phyloP scores from a whole-genome alignment of 2,113 vertebrate genomes.

The Thunnus thynnus region DNA sequence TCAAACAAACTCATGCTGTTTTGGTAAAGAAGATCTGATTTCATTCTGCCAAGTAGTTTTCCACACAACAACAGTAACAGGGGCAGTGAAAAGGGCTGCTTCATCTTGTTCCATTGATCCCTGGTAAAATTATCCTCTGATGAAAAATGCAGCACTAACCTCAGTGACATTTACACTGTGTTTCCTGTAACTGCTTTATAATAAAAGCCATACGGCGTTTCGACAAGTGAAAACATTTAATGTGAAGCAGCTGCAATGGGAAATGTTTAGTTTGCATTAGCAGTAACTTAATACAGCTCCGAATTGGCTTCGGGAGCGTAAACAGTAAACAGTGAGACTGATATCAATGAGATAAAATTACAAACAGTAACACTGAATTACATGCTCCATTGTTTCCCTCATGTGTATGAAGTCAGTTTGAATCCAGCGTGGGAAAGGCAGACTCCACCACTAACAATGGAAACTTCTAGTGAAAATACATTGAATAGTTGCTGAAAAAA shows the following conservation, averaged over 20 bases:
- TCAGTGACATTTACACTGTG: background rate
- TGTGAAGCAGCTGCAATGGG: background rate
- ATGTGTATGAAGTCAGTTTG: too few species aligned
- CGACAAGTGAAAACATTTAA: background rate
- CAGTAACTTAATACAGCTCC: background rate
- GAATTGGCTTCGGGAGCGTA: too few species aligned
- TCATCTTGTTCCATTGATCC: too few species aligned
- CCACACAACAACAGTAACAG: too few species aligned
- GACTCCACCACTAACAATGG: background rate
- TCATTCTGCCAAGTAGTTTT: too few species aligned
- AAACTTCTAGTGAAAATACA: background rate
- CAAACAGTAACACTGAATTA: constrained; percentile 18
- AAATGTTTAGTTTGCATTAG: background rate
- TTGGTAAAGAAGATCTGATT: too few species aligned
- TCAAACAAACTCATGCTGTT: too few species aligned
- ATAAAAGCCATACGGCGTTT: background rate
- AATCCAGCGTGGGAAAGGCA: background rate
- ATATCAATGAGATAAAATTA: background rate
- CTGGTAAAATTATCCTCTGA: too few species aligned
- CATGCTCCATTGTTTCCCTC: background rate
- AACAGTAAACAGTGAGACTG: background rate
- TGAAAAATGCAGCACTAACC: too few species aligned
- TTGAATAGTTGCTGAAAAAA: background rate
- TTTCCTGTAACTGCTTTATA: constrained; percentile 12
- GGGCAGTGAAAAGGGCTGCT: too few species aligned